phyloP scores from a whole-genome alignment of 2,113 vertebrate species.

The Hydrochoerus hydrochaeris region DNA sequence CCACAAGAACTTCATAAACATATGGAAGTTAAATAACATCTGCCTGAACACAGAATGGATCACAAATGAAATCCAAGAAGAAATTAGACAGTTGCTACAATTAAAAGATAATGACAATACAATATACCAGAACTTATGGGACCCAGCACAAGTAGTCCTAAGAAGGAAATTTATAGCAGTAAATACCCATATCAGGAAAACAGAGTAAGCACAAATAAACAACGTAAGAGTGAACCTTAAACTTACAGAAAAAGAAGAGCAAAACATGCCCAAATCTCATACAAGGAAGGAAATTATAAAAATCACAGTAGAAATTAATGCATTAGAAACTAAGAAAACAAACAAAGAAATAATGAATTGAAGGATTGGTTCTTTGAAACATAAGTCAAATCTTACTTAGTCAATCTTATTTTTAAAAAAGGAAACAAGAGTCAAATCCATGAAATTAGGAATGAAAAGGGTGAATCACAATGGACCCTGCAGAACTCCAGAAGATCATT shows the following conservation, averaged over 20 bases:
- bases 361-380: neutral
- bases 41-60: neutral
- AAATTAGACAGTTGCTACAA: neutral
- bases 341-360: neutral
- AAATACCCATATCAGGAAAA: neutral
- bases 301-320: neutral
- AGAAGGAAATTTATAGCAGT: neutral
- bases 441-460: neutral
- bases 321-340: neutral
- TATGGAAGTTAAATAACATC: neutral
- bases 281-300: neutral
- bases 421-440: neutral
- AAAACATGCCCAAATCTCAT: neutral
- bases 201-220: neutral
- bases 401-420: neutral
- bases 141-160: neutral
- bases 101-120: neutral
- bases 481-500: neutral
- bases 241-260: neutral
- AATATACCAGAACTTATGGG: neutral
- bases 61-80: neutral
- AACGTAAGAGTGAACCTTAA: neutral
- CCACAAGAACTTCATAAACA: neutral
- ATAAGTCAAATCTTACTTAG: neutral
- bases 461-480: neutral